phyloP scores from a whole-genome alignment of 2,113 vertebrate species.

The Sclerurus mexicanus region DNA sequence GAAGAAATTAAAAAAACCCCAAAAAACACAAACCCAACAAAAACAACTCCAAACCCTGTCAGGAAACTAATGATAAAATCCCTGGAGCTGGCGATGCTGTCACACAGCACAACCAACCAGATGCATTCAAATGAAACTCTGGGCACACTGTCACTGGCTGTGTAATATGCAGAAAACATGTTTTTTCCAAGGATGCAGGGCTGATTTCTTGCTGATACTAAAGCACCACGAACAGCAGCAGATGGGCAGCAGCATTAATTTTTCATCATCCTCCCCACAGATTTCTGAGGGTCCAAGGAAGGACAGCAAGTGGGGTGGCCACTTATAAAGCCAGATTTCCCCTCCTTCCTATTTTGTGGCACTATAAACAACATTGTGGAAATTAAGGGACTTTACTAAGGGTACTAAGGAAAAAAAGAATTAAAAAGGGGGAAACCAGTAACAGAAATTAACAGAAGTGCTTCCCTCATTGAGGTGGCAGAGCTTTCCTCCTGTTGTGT shows the following conservation, averaged over 20 bases:
- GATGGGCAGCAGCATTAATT: background rate
- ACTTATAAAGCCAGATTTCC: background rate
- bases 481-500: background rate
- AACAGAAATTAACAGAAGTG: background rate
- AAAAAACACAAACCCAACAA: background rate
- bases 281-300: background rate
- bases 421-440: background rate
- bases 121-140: background rate
- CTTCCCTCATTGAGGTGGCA: background rate
- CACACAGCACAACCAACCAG: background rate
- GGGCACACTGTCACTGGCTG: background rate
- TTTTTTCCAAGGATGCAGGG: background rate
- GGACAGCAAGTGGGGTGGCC: background rate
- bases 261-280: background rate
- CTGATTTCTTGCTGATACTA: background rate
- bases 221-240: background rate
- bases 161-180: background rate
- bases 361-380: background rate
- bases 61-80: constrained; percentile 7
- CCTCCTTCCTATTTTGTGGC: background rate
- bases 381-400: background rate
- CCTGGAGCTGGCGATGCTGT: background rate
- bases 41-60: background rate
- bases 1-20: background rate
- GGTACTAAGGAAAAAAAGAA: background rate